phyloP scores from a whole-genome alignment of 2,797 vertebrate genomes.

The Gallinago stenura region DNA sequence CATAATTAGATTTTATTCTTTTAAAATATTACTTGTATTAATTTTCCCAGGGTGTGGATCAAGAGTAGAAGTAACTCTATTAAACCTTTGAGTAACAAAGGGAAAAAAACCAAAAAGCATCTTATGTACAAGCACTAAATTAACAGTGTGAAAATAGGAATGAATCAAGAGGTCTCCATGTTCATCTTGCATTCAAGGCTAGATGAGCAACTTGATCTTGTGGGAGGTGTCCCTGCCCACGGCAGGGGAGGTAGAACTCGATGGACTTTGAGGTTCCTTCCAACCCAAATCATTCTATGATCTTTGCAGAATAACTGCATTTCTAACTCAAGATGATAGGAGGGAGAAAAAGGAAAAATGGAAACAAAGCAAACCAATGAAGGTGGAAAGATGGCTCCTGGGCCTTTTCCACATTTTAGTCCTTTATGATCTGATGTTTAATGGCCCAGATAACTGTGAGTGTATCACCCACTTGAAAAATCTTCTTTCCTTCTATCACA shows the following conservation, averaged over 20 bases:
- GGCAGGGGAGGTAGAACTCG: not conserved
- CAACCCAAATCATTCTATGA: not conserved
- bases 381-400: not conserved
- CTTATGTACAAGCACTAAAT: not conserved
- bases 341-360: not conserved
- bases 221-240: no score
- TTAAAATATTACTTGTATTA: not conserved
- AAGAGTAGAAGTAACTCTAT: not conserved
- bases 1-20: not conserved
- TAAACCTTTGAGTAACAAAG: not conserved
- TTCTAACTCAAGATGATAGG: not conserved
- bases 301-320: not conserved
- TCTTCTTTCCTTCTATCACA: conserved; percentile 62
- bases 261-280: not conserved
- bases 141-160: not conserved
- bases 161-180: not conserved
- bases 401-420: not conserved
- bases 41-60: not conserved
- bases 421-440: conserved; percentile 59
- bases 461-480: conserved; percentile 62
- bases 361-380: conserved; percentile 1
- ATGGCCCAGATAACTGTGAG: conserved; percentile 59
- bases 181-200: no score
- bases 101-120: not conserved
- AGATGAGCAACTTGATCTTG: not conserved